Conservation (phyloP, 2,113 vertebrate species). For the Catharus bicknelli region DNA sequence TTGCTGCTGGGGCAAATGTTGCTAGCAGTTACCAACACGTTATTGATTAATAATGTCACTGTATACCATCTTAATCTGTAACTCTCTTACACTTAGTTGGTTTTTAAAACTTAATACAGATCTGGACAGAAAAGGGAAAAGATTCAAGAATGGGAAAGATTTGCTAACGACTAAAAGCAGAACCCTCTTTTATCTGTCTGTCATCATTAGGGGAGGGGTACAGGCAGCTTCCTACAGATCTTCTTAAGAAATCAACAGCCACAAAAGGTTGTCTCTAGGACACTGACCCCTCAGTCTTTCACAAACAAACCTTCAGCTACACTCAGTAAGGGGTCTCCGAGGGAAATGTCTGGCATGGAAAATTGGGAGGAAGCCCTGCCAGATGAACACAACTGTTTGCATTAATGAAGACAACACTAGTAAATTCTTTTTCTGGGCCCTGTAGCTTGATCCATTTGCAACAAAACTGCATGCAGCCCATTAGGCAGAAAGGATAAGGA, state of each 20-base stretch:
- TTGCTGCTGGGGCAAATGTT: not conserved
- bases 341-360: not conserved
- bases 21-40: not conserved
- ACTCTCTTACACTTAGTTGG: not conserved
- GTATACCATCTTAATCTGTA: not conserved
- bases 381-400: conserved; percentile 17
- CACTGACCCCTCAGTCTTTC: not conserved
- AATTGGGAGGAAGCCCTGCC: not conserved
- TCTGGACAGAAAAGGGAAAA: not conserved
- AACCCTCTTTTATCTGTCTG: not conserved
- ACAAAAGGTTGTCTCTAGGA: conserved; percentile 11
- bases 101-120: not conserved
- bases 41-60: not conserved
- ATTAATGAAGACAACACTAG: not conserved
- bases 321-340: conserved; percentile 10
- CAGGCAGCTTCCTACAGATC: not conserved
- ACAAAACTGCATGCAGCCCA: not conserved
- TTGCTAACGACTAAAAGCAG: not conserved
- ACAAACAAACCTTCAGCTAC: conserved; percentile 33
- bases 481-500: not conserved
- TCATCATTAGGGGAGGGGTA: not conserved
- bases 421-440: conserved; percentile 8
- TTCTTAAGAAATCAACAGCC: not conserved
- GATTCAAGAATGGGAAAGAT: not conserved
- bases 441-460: not conserved